phyloP scores from a whole-genome alignment of 2,888 invertebrate species.

The Drosophila borealis region DNA sequence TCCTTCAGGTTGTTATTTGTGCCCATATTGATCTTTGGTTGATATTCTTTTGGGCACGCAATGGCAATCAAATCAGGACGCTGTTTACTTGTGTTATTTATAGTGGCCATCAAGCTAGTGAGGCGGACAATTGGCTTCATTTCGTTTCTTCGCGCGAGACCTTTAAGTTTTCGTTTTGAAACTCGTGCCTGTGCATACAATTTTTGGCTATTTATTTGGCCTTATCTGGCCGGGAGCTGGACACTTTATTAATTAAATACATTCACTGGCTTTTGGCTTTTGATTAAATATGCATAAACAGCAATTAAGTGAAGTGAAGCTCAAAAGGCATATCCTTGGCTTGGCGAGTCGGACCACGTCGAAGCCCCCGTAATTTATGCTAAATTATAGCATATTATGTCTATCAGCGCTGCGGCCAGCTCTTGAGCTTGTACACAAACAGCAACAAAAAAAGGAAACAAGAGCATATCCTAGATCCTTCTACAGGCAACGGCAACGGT shows the following conservation, averaged over 20 bases:
- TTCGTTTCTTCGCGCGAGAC: conserved; percentile 14
- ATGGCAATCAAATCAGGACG: conserved; percentile 52
- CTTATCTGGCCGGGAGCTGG: conserved; percentile 1
- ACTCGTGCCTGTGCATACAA: conserved; percentile 49
- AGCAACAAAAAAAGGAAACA: background rate
- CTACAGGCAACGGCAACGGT: conserved; percentile 32
- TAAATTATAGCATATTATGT: conserved; percentile 67
- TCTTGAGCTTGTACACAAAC: conserved; percentile 14
- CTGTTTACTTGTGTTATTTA: conserved; percentile 50
- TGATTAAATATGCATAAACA: conserved; percentile 72
- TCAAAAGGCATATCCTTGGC: conserved; percentile 1
- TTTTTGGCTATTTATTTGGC: conserved; percentile 23
- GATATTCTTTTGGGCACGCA: conserved; percentile 54
- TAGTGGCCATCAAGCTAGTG: conserved; percentile 17
- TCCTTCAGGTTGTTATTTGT: background rate
- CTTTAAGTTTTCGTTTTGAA: conserved; percentile 31
- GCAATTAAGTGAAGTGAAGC: conserved; percentile 60
- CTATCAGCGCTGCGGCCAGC: conserved; percentile 39
- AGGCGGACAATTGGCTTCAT: conserved; percentile 30
- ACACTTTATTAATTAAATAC: conserved; percentile 41
- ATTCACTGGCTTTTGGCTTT: conserved; percentile 10
- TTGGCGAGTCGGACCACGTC: background rate
- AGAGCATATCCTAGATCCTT: conserved; percentile 40
- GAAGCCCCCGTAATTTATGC: conserved; percentile 62
- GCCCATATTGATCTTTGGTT: conserved; percentile 33